Percentiles rank a stretch among this genome's conserved stretches.
Evolutionary conservation across 1,140 invertebrate genomes (phyloP).

Genomic region (Cylas formicarius): DNA sequence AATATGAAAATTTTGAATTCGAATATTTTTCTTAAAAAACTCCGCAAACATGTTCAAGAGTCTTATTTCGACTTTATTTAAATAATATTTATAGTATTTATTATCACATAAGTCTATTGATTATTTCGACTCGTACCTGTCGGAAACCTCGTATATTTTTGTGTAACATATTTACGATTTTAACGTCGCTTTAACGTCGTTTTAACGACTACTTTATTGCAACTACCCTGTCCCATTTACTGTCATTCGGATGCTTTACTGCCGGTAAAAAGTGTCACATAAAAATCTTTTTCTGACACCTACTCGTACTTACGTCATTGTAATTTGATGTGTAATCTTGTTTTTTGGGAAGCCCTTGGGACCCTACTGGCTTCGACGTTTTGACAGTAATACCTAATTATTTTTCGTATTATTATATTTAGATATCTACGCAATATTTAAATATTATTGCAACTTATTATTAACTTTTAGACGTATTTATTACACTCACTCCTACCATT

Average conservation of each 20-base stretch:
- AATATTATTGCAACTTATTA: too few relatives aligned
- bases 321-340: not conserved
- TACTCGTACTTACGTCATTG: not conserved
- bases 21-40: too few relatives aligned
- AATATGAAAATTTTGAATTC: too few relatives aligned
- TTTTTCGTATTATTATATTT: too few relatives aligned
- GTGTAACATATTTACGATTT: constrained; percentile 41
- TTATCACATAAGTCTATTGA: constrained; percentile 37
- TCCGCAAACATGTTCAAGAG: too few relatives aligned
- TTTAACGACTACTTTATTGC: constrained; percentile 41
- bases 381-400: too few relatives aligned
- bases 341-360: not conserved
- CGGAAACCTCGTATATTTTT: constrained; percentile 37
- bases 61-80: too few relatives aligned
- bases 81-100: constrained; percentile 42
- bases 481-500: too few relatives aligned
- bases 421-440: too few relatives aligned
- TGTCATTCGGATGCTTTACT: constrained; percentile 27
- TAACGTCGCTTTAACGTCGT: constrained; percentile 41
- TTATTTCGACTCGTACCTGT: constrained; percentile 38
- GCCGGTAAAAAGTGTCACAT: constrained; percentile 28
- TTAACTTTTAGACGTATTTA: too few relatives aligned
- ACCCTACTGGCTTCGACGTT: too few relatives aligned
- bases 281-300: constrained; percentile 29
- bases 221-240: constrained; percentile 32